phyloP scores from a whole-genome alignment of 2,888 invertebrate species.

The Galerucella nymphaeae region DNA sequence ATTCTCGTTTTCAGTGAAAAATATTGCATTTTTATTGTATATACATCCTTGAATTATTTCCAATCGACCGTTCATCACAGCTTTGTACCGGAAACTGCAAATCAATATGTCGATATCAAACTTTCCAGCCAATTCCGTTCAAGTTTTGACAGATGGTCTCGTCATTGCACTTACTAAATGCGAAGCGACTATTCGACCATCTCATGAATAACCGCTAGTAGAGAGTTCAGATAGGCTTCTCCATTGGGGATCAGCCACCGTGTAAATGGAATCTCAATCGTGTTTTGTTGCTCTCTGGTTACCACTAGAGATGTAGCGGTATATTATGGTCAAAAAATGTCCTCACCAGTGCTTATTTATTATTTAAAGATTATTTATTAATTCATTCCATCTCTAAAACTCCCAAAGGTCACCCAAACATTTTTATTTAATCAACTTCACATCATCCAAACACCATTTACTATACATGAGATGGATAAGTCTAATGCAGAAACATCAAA shows the following conservation, averaged over 20 bases:
- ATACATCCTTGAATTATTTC: neutral
- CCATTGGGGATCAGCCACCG: slow-evolving; percentile 9
- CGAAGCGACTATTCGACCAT: neutral
- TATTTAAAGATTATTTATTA: too few species aligned
- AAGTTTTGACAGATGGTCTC: slow-evolving; percentile 8
- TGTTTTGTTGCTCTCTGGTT: slow-evolving; percentile 13
- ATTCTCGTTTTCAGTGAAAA: too few species aligned
- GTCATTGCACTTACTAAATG: slow-evolving; percentile 4
- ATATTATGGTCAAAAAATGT: neutral
- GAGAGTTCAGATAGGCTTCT: slow-evolving; percentile 7
- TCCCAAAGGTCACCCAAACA: neutral
- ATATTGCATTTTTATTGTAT: too few species aligned
- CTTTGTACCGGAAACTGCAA: neutral
- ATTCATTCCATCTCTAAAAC: neutral
- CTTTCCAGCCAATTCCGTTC: slow-evolving; percentile 3
- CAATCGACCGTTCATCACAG: slow-evolving; percentile 11
- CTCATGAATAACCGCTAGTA: slow-evolving; percentile 1
- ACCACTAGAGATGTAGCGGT: neutral
- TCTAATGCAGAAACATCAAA: too few species aligned
- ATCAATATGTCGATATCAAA: slow-evolving; percentile 16
- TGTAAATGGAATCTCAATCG: slow-evolving; percentile 13
- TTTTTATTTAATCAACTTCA: too few species aligned
- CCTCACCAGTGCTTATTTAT: too few species aligned
- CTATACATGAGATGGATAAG: too few species aligned
- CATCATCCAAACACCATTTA: too few species aligned